phyloP scores from a whole-genome alignment of 1,140 invertebrate genomes.

The Choristoneura fumiferana region DNA sequence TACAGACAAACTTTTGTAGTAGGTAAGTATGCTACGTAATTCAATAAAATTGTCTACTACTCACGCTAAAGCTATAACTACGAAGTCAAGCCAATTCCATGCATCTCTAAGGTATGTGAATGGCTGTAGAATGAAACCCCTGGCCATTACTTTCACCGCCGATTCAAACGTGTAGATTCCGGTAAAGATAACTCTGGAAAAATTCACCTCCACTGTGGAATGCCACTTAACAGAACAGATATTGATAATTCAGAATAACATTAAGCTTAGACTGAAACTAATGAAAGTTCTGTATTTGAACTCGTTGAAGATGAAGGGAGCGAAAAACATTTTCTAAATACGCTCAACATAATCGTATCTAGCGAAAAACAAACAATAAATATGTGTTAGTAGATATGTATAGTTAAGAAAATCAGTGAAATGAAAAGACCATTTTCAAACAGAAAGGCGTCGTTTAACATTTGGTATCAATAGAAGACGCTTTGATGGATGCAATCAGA shows the following conservation, averaged over 20 bases:
- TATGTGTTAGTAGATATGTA: slow-evolving; percentile 2
- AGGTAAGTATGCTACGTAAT: slow-evolving; percentile 59
- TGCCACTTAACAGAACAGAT: slow-evolving; percentile 62
- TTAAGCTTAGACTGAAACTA: slow-evolving; percentile 26
- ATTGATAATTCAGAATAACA: slow-evolving; percentile 11
- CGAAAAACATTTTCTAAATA: background rate
- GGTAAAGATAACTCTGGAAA: slow-evolving; percentile 98
- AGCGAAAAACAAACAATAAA: background rate
- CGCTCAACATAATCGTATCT: background rate
- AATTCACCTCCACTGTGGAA: slow-evolving; percentile 76
- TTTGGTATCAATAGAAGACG: background rate
- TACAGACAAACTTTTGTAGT: slow-evolving; percentile 52
- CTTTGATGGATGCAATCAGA: background rate
- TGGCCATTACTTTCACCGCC: slow-evolving; percentile 98
- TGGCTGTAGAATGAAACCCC: slow-evolving; percentile 98
- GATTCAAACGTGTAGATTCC: slow-evolving; percentile 99
- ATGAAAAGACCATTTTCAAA: background rate
- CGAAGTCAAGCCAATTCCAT: slow-evolving; percentile 99
- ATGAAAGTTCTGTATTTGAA: slow-evolving; percentile 36
- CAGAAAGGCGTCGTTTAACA: background rate
- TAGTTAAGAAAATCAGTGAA: background rate
- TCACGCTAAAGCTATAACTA: slow-evolving; percentile 99
- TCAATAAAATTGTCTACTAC: slow-evolving; percentile 81
- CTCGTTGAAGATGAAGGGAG: slow-evolving; percentile 21
- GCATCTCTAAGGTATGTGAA: slow-evolving; percentile 99